Percentiles rank a stretch among this genome's conserved stretches.
phyloP scores from a whole-genome alignment of 1,140 invertebrate genomes.

The Trichonephila clavata region DNA sequence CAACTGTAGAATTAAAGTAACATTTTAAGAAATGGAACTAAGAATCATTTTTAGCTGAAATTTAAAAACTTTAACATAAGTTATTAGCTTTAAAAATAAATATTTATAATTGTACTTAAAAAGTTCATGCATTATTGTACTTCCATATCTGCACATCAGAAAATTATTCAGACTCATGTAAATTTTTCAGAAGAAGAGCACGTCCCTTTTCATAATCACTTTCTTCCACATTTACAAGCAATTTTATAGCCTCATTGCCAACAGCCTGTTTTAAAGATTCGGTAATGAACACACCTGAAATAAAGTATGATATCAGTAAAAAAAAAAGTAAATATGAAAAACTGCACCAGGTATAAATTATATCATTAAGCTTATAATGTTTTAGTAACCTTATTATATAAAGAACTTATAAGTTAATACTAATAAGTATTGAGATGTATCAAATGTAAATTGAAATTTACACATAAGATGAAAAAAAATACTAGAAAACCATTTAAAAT shows the following conservation, averaged over 20 bases:
- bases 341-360: background rate
- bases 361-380: no score
- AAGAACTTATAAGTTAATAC: no score
- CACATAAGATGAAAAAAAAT: no score
- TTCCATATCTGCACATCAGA: background rate
- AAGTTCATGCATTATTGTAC: background rate
- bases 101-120: constrained; percentile 31
- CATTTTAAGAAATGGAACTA: no score
- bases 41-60: no score
- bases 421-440: no score
- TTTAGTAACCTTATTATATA: no score
- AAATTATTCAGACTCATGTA: constrained; percentile 60
- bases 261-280: constrained; percentile 81
- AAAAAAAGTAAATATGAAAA: background rate
- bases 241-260: constrained; percentile 80
- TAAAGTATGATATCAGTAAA: background rate
- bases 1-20: background rate
- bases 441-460: no score
- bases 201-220: constrained; percentile 80
- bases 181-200: constrained; percentile 79
- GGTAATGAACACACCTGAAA: constrained; percentile 78
- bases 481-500: no score
- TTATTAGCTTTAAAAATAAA: constrained; percentile 8
- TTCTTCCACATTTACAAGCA: constrained; percentile 81
- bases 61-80: background rate